Conservation (phyloP, 2,113 vertebrate genomes). For the Elephas maximus region DNA sequence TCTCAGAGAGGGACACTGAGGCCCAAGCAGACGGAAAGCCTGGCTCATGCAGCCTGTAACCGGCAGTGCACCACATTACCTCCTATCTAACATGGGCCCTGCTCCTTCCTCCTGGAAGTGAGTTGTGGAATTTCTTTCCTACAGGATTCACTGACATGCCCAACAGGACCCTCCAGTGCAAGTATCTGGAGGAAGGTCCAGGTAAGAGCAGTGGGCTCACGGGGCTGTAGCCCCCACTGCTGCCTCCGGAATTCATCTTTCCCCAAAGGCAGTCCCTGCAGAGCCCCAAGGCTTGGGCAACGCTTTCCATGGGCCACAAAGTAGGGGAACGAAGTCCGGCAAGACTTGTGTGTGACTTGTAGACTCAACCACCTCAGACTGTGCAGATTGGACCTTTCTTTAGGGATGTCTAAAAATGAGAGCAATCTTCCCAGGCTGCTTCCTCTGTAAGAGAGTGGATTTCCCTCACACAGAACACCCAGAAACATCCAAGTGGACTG, state of each 20-base stretch:
- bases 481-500: no score
- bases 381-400: no score
- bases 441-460: no score
- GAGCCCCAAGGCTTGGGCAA: accelerated
- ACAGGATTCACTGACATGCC: not conserved
- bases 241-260: not conserved
- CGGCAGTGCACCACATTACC: no score
- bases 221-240: accelerated
- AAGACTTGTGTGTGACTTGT: no score
- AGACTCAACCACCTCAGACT: no score
- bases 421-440: no score
- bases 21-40: not conserved
- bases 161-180: not conserved
- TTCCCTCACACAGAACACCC: no score
- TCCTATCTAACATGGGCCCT: accelerated
- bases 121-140: not conserved
- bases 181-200: not conserved
- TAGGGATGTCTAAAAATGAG: no score
- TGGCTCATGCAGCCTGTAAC: no score
- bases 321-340: not conserved
- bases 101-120: not conserved
- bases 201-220: not conserved
- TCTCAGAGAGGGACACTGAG: not conserved
- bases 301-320: accelerated
- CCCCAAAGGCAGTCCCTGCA: not conserved